Base-by-base conservation (phyloP, 2,113 vertebrate genomes). In the Thermophis baileyi region DNA sequence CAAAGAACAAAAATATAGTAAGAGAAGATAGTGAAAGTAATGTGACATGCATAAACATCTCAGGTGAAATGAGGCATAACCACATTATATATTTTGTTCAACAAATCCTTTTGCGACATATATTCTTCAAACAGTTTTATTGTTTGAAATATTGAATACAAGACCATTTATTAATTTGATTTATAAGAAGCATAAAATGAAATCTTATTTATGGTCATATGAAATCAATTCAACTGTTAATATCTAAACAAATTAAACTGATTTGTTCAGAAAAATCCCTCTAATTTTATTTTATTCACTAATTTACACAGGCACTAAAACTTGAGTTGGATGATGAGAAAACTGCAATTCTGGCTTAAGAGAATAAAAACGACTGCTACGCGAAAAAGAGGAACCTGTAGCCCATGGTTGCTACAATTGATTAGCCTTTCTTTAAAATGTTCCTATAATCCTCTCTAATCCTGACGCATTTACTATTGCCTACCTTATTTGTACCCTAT, bases 111-210 rank as follows among this genome's bases (percentile, higher is more conserved):
- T 81, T 89, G 22, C 53, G 14, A 86, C 53, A 54, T 24, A 40
- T 85, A 86, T 55, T 74, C 30, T 27, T 54, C 57, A 86, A 90
- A 86, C 44, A 93, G 74, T 93, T 93, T 93, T 93, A 93, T 46
- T 93, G 46, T 74, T 85, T 89, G 69, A 89, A 85, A 85, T 60
- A 89, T 57, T 89, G 69, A 89, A 85, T 55, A 40, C 60, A 81
- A 55, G 35, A n/a, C 46, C 30, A 90, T 90, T 93, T 89, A 46
- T 89, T n/a, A 85, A n/a, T 57, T 35, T 93, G 53, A 93, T 93
- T 93, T 93, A 93, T 86, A 93, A 86, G 44, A 24, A 85, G 14
- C 44, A 90, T 90, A 93, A 93, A 93, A 85, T 85, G 10, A 85
- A 89, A 85, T 14, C 12, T 90, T 89, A 60, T 90, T 90, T 90